A percentile compares a stretch with the other conserved stretches of the same genome.
Evolutionary conservation across 37 sponge, comb jelly and placozoan genomes (phyloP).

Genomic region (Ephydatia muelleri): DNA sequence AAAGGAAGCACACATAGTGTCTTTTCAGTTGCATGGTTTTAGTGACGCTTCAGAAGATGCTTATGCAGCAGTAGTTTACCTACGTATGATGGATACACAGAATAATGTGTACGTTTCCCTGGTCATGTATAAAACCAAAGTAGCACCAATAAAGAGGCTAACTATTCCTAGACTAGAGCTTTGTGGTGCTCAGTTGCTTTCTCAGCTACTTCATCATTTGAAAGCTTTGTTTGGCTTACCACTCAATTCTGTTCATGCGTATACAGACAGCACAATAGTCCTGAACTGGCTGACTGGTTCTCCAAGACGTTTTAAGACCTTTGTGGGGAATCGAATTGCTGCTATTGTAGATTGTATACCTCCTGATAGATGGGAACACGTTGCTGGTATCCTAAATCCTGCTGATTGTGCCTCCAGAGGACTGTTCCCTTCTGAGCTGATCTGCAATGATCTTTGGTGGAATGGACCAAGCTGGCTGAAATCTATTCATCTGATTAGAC

Average conservation of each 20-base stretch:
- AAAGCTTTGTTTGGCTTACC: neutral
- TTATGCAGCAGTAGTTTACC: slow-evolving; percentile 32
- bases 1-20: slow-evolving; percentile 13
- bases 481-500: neutral
- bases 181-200: slow-evolving; percentile 33
- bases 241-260: slow-evolving; percentile 22
- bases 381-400: slow-evolving; percentile 23
- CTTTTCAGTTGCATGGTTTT: slow-evolving; percentile 33
- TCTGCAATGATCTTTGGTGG: slow-evolving; percentile 36
- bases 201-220: slow-evolving; percentile 22
- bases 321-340: slow-evolving; percentile 36
- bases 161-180: slow-evolving; percentile 17
- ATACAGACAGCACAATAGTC: slow-evolving; percentile 47
- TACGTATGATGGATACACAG: slow-evolving; percentile 11
- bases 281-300: slow-evolving; percentile 20
- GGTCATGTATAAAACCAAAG: slow-evolving; percentile 35
- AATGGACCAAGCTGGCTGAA: slow-evolving; percentile 36
- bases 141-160: slow-evolving; percentile 30
- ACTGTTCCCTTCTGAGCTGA: slow-evolving; percentile 16
- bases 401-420: slow-evolving; percentile 42
- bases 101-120: slow-evolving; percentile 20
- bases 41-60: slow-evolving; percentile 41
- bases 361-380: slow-evolving; percentile 15
- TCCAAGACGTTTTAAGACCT: slow-evolving; percentile 28
- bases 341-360: slow-evolving; percentile 11